These are phyloP conservation scores for Campaea margaritaria DNA, from an alignment of 2,888 invertebrate genomes.

Conservation along the genomic window DNA sequence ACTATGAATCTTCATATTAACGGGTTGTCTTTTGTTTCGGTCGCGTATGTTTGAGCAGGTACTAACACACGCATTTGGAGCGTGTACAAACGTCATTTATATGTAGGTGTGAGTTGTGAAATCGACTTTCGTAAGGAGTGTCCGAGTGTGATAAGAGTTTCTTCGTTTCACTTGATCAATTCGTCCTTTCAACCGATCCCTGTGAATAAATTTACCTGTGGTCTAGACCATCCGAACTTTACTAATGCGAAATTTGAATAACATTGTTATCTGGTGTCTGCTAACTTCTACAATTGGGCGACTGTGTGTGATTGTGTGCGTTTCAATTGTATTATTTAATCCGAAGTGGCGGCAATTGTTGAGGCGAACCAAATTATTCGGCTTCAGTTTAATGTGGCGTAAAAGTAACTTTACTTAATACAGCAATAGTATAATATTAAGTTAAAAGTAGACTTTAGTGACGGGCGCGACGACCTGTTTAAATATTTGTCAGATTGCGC, in stretches of 20 bases:
- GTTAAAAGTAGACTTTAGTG: too few species aligned
- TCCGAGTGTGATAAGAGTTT: background rate
- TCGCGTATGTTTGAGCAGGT: too few species aligned
- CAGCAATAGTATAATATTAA: too few species aligned
- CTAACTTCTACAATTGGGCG: conserved; percentile 23
- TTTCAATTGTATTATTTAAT: conserved; percentile 9
- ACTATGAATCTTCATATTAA: too few species aligned
- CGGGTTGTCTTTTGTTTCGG: too few species aligned
- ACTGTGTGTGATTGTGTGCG: conserved; percentile 3
- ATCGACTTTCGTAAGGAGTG: too few species aligned
- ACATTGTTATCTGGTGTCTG: conserved; percentile 27
- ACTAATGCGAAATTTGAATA: conserved; percentile 33
- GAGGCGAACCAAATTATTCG: background rate
- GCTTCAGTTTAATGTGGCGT: background rate
- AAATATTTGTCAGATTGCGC: too few species aligned
- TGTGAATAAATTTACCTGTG: conserved; percentile 31
- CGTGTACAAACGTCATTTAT: too few species aligned
- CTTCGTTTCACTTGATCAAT: conserved; percentile 23
- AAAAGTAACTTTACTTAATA: too few species aligned
- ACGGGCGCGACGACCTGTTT: too few species aligned
- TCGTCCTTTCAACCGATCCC: conserved; percentile 14
- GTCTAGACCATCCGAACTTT: conserved; percentile 35
- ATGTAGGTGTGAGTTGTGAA: too few species aligned
- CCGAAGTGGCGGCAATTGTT: conserved; percentile 20
- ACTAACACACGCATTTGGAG: too few species aligned